Evolutionary conservation across 2,888 invertebrate genomes (phyloP).

Genomic region (Pogonocherus hispidulus): DNA sequence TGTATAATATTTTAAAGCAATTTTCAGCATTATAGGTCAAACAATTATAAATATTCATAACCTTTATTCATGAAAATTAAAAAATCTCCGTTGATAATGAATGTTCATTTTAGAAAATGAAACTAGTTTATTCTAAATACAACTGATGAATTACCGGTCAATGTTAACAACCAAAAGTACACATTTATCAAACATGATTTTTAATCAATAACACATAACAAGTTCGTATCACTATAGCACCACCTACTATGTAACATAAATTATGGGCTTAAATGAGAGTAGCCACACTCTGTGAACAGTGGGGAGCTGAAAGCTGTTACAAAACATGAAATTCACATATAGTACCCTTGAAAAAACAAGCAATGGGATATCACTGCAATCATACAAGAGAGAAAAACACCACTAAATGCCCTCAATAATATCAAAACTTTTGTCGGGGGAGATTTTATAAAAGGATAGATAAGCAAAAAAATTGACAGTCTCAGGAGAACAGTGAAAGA

Average conservation of each 20-base stretch:
- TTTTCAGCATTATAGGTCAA: no score
- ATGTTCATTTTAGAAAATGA: no score
- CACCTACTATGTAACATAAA: constrained; percentile 25
- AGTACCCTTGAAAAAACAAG: constrained; percentile 46
- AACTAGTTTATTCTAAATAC: no score
- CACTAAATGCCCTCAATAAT: constrained; percentile 14
- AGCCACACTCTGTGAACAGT: constrained; percentile 29
- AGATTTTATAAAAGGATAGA: constrained; percentile 45
- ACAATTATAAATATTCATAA: no score
- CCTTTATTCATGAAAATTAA: no score
- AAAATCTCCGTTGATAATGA: no score
- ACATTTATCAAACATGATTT: background rate
- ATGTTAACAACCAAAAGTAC: no score
- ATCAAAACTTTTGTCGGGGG: constrained; percentile 32
- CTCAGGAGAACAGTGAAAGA: background rate
- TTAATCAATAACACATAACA: constrained; percentile 1
- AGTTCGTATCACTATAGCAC: background rate
- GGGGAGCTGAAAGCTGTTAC: constrained; percentile 29
- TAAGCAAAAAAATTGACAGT: constrained; percentile 20
- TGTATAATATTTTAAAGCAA: no score
- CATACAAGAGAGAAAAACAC: constrained; percentile 23
- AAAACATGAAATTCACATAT: constrained; percentile 51
- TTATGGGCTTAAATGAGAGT: constrained; percentile 15
- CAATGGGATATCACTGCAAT: constrained; percentile 5
- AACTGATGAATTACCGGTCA: no score